Evolutionary conservation across 1,140 invertebrate genomes (phyloP).

Genomic region (Drosophila serrata): DNA sequence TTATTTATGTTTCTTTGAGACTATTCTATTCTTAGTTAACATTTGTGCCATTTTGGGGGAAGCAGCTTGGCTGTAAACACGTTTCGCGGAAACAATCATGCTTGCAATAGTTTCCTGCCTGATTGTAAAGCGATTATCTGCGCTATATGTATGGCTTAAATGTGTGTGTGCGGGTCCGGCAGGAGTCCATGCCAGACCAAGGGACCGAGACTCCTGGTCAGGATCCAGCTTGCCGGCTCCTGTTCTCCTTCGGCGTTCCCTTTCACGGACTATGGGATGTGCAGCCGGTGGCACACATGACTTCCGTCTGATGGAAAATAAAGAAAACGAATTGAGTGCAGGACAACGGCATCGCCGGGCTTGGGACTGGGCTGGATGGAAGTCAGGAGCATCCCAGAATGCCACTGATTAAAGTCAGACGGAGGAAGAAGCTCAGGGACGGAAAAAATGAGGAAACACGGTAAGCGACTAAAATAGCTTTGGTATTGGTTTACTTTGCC

Average conservation of each 20-base stretch:
- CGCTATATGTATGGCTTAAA: conserved; percentile 61
- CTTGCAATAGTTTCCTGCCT: conserved; percentile 82
- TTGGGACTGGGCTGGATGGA: not conserved
- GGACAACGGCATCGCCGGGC: conserved; percentile 50
- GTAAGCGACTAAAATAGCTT: conserved; percentile 78
- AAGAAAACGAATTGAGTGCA: conserved; percentile 81
- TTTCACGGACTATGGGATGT: conserved; percentile 64
- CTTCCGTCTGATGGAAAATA: conserved; percentile 77
- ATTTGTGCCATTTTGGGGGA: conserved; percentile 21
- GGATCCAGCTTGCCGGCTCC: conserved; percentile 20
- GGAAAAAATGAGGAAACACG: conserved; percentile 55
- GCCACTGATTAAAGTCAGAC: conserved; percentile 77
- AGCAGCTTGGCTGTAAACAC: conserved; percentile 65
- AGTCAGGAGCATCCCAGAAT: conserved; percentile 58
- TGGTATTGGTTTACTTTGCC: conserved; percentile 66
- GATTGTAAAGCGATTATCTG: conserved; percentile 79
- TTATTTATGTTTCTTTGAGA: not conserved
- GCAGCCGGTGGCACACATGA: conserved; percentile 74
- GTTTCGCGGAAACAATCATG: conserved; percentile 81
- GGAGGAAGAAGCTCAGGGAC: conserved; percentile 12
- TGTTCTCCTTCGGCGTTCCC: conserved; percentile 18
- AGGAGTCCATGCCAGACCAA: conserved; percentile 21
- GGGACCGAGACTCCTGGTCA: conserved; percentile 12
- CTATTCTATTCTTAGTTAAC: conserved; percentile 5
- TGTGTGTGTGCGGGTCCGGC: conserved; percentile 49